Percentiles rank a stretch among this genome's conserved stretches.
Conservation (phyloP, 2,888 invertebrate species). For the Tinea trinotella region DNA sequence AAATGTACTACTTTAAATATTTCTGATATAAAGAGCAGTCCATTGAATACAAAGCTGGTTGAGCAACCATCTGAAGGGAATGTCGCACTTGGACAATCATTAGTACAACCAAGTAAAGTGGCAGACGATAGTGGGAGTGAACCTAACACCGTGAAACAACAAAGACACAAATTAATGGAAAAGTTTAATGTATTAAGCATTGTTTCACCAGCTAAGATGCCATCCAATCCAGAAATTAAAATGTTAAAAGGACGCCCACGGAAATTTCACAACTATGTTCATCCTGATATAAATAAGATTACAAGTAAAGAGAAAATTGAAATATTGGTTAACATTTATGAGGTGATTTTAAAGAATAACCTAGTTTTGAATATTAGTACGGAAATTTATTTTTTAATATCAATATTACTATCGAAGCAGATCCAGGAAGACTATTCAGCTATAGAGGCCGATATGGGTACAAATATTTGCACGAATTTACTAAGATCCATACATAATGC, state of each 20-base stretch:
- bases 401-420: slow-evolving; percentile 72
- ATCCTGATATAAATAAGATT: slow-evolving; percentile 56
- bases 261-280: slow-evolving; percentile 39
- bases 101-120: slow-evolving; percentile 42
- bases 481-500: slow-evolving; percentile 76
- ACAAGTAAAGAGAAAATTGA: slow-evolving; percentile 66
- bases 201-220: slow-evolving; percentile 33
- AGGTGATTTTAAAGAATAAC: slow-evolving; percentile 70
- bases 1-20: slow-evolving; percentile 56
- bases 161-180: slow-evolving; percentile 58
- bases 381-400: slow-evolving; percentile 79
- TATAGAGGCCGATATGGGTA: slow-evolving; percentile 26
- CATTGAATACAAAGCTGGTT: slow-evolving; percentile 49
- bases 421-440: slow-evolving; percentile 40
- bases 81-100: slow-evolving; percentile 47
- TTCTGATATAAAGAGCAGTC: slow-evolving; percentile 42
- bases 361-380: slow-evolving; percentile 76
- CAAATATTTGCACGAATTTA: slow-evolving; percentile 34
- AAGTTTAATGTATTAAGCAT: slow-evolving; percentile 58
- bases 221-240: slow-evolving; percentile 42
- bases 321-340: slow-evolving; percentile 70
- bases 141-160: slow-evolving; percentile 54
- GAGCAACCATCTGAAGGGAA: slow-evolving; percentile 53
- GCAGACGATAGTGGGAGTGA: slow-evolving; percentile 49
- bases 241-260: slow-evolving; percentile 39